These are phyloP conservation scores for Antrozous pallidus DNA, from an alignment of 2,797 vertebrate genomes.

Conservation along the genomic window DNA sequence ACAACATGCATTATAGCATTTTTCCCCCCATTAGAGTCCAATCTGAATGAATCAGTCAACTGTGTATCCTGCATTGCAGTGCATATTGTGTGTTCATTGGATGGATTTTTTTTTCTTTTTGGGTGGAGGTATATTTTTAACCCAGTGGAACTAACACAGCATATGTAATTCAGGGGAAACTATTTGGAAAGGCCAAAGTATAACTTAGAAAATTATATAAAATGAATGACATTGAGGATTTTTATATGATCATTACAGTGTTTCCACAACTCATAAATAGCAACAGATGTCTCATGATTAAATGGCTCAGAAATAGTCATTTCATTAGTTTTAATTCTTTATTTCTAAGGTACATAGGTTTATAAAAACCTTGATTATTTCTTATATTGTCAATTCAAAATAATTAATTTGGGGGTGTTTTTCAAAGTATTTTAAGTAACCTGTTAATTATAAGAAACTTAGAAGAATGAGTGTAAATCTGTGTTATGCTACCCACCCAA, in stretches of 20 bases:
- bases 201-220: constrained; percentile 61
- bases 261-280: background rate
- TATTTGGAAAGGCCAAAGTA: constrained; percentile 64
- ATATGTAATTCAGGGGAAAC: constrained; percentile 19
- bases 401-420: constrained; percentile 58
- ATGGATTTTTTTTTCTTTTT: constrained; percentile 52
- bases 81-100: constrained; percentile 9
- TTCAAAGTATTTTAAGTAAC: constrained; percentile 59
- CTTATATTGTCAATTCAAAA: constrained; percentile 60
- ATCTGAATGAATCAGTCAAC: constrained; percentile 59
- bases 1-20: constrained; percentile 53
- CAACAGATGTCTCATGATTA: constrained; percentile 56
- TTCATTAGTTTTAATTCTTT: constrained; percentile 49
- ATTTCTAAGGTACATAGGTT: constrained; percentile 66
- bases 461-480: constrained; percentile 64
- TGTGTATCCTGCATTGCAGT: constrained; percentile 62
- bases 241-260: background rate
- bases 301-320: constrained; percentile 37
- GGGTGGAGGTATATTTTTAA: constrained; percentile 46
- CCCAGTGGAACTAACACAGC: constrained; percentile 50
- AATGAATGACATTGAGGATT: constrained; percentile 49
- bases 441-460: constrained; percentile 70
- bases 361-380: constrained; percentile 68
- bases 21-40: constrained; percentile 52
- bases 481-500: constrained; percentile 50